These are phyloP conservation scores for Aphyosemion australe DNA, from an alignment of 2,113 vertebrate species.

Conservation along the genomic window DNA sequence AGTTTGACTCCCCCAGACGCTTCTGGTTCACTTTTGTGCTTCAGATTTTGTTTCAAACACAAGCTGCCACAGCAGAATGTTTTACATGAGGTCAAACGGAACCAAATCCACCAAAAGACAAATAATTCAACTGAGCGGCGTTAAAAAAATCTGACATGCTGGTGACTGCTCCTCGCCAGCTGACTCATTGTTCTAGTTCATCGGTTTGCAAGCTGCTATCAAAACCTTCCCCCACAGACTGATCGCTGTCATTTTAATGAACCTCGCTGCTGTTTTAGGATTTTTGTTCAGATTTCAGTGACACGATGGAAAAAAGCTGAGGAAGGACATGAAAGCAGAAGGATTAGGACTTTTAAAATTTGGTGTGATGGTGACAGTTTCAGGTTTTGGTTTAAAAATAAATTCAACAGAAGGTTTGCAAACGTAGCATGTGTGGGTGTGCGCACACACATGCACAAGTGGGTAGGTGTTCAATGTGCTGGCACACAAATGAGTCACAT, in stretches of 20 bases:
- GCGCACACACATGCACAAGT: constrained; percentile 14
- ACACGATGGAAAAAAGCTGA: not conserved
- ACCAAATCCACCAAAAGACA: not conserved
- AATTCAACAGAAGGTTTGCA: constrained; percentile 32
- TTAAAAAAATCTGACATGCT: not conserved
- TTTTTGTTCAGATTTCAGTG: constrained; percentile 20
- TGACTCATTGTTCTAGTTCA: constrained; percentile 6
- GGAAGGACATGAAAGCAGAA: not conserved
- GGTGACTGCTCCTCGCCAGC: not conserved
- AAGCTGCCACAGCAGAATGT: not conserved
- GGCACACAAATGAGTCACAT: constrained; percentile 48
- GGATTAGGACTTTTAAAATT: not conserved
- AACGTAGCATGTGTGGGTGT: constrained; percentile 37
- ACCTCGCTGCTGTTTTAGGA: constrained; percentile 25
- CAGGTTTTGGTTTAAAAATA: constrained; percentile 28
- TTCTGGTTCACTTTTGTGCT: too few relatives aligned
- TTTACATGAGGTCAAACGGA: not conserved
- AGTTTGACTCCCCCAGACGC: too few relatives aligned
- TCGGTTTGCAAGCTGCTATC: constrained; percentile 6
- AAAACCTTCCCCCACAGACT: constrained; percentile 6
- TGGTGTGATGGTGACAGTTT: not conserved
- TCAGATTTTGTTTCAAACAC: not conserved
- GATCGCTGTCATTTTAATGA: constrained; percentile 32
- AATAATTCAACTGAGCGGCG: not conserved
- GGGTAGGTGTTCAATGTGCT: constrained; percentile 52